Conservation (phyloP, 2,797 vertebrate species). For the Sparidentex hasta region DNA sequence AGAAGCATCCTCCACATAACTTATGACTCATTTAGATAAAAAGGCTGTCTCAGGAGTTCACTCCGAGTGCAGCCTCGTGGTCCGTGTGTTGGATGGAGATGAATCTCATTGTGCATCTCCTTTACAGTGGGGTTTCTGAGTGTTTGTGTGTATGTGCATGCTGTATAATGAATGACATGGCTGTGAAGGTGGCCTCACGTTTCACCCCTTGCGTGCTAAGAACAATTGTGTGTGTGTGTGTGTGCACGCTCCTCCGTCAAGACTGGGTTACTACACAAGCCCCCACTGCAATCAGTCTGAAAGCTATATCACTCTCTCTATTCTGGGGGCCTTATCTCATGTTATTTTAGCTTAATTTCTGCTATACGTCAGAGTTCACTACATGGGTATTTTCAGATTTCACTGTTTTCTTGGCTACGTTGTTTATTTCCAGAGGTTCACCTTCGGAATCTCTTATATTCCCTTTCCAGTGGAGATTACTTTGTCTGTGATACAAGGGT, state of each 20-base stretch:
- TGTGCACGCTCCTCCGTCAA: neutral
- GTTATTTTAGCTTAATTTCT: conserved; percentile 75
- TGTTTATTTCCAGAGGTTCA: conserved; percentile 42
- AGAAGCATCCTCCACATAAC: conserved; percentile 64
- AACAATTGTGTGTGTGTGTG: conserved; percentile 14
- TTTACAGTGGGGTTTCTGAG: neutral
- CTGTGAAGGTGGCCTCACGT: conserved; percentile 42
- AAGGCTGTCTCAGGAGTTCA: conserved; percentile 63
- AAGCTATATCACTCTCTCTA: conserved; percentile 71
- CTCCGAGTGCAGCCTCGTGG: conserved; percentile 43
- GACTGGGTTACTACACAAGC: conserved; percentile 32
- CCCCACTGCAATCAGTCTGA: conserved; percentile 68
- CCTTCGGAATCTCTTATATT: conserved; percentile 24
- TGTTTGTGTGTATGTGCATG: neutral
- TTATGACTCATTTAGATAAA: conserved; percentile 72
- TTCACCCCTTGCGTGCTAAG: conserved; percentile 41
- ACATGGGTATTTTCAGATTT: conserved; percentile 63
- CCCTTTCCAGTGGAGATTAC: conserved; percentile 16
- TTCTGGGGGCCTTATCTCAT: conserved; percentile 81
- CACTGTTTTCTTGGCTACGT: conserved; percentile 43
- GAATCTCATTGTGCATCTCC: conserved; percentile 20
- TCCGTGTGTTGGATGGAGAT: conserved; percentile 18
- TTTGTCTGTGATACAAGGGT: conserved; percentile 17
- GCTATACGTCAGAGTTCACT: conserved; percentile 73
- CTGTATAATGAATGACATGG: conserved; percentile 52